Evolutionary conservation across 2,797 vertebrate genomes (phyloP).

Genomic region (Myotis planiceps): DNA sequence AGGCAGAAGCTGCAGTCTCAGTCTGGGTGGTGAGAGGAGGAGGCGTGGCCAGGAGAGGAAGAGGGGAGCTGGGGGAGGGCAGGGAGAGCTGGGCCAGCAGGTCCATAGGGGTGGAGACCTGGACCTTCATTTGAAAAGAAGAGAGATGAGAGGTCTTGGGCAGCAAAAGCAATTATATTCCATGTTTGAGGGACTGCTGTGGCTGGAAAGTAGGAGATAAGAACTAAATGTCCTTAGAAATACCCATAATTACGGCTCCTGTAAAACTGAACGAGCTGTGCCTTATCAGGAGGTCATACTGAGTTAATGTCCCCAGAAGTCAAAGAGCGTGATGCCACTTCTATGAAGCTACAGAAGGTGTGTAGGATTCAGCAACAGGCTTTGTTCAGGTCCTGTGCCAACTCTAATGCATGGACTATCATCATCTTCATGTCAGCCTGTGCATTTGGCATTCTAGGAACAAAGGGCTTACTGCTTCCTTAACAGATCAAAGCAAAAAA

Average conservation of each 20-base stretch:
- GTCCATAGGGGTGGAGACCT: neutral
- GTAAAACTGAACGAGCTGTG: neutral
- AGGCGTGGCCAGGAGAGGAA: neutral
- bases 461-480: neutral
- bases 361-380: neutral
- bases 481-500: neutral
- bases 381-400: neutral
- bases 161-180: neutral
- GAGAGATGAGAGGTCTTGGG: neutral
- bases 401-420: neutral
- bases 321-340: neutral
- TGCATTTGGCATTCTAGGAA: neutral
- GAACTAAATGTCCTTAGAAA: neutral
- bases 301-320: neutral
- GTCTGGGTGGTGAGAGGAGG: neutral
- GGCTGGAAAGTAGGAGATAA: neutral
- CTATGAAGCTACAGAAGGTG: neutral
- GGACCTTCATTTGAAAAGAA: neutral
- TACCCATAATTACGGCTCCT: neutral
- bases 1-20: neutral
- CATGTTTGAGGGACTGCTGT: neutral
- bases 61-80: neutral
- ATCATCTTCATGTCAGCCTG: neutral
- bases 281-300: neutral
- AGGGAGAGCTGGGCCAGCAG: neutral